Conservation (phyloP, 2,888 invertebrate genomes). For the Iselma pallidipennis region DNA sequence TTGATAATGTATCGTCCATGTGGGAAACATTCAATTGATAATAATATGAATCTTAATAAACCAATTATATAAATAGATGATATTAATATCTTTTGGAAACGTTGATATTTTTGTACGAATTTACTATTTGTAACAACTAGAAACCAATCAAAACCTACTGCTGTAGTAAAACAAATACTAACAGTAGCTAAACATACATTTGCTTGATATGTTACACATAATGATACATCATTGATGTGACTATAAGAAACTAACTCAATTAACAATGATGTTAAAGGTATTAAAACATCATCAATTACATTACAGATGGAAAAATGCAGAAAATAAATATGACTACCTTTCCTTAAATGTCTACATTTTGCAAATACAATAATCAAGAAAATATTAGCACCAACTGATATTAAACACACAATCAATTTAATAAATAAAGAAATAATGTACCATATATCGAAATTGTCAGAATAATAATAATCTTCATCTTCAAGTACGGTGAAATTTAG, state of each 20-base stretch:
- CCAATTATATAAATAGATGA: not conserved
- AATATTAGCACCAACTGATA: slow-evolving; percentile 8
- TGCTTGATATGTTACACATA: not conserved
- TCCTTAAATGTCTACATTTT: slow-evolving; percentile 22
- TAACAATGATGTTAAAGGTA: not conserved
- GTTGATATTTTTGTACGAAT: not conserved
- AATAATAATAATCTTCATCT: no score
- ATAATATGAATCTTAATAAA: not conserved
- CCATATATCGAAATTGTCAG: no score
- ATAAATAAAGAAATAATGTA: not conserved
- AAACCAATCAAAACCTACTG: not conserved
- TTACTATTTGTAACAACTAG: not conserved
- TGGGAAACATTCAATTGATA: not conserved
- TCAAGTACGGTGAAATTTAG: no score
- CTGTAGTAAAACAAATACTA: not conserved
- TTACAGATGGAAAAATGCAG: not conserved
- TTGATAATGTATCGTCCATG: not conserved
- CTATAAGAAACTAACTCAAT: not conserved
- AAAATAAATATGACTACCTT: not conserved
- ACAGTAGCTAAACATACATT: not conserved
- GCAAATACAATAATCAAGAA: slow-evolving; percentile 22
- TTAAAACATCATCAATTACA: not conserved
- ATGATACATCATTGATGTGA: not conserved
- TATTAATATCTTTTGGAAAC: not conserved
- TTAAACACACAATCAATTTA: not conserved